Conservation (phyloP, 1,140 invertebrate species). For the Theocolax elegans region DNA sequence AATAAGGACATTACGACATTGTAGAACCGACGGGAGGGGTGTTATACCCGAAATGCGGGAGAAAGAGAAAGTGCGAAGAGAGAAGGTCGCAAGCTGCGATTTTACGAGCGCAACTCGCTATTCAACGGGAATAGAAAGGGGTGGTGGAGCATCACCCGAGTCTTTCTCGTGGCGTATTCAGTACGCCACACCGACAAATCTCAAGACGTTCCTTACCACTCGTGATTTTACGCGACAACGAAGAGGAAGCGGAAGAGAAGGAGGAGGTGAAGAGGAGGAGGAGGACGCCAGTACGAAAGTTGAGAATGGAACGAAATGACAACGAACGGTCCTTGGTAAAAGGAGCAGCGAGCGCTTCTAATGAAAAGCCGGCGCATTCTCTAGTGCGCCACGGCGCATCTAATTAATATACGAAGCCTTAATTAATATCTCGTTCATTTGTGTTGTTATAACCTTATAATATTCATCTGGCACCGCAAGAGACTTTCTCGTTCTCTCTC, state of each 20-base stretch:
- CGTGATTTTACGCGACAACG: constrained; percentile 42
- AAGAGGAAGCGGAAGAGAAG: neutral
- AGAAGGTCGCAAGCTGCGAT: constrained; percentile 47
- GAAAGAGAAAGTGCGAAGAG: constrained; percentile 12
- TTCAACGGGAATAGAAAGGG: neutral
- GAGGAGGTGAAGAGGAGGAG: neutral
- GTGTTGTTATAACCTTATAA: constrained; percentile 18
- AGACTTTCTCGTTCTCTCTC: neutral
- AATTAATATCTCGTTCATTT: constrained; percentile 42
- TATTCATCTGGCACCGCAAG: neutral
- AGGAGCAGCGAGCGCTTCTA: constrained; percentile 7
- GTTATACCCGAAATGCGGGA: constrained; percentile 35
- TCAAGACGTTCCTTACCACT: constrained; percentile 32
- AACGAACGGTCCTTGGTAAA: constrained; percentile 18
- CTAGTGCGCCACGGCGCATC: constrained; percentile 10
- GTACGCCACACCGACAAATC: constrained; percentile 43
- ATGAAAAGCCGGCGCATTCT: constrained; percentile 31
- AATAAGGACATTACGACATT: constrained; percentile 66
- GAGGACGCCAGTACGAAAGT: neutral
- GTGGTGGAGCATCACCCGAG: constrained; percentile 12
- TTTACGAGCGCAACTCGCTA: constrained; percentile 45
- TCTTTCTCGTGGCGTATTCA: constrained; percentile 43
- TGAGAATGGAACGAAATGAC: neutral
- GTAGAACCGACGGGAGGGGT: constrained; percentile 51
- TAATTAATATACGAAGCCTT: constrained; percentile 41